phyloP scores from a whole-genome alignment of 2,113 vertebrate genomes.

The Spermophilus dauricus region DNA sequence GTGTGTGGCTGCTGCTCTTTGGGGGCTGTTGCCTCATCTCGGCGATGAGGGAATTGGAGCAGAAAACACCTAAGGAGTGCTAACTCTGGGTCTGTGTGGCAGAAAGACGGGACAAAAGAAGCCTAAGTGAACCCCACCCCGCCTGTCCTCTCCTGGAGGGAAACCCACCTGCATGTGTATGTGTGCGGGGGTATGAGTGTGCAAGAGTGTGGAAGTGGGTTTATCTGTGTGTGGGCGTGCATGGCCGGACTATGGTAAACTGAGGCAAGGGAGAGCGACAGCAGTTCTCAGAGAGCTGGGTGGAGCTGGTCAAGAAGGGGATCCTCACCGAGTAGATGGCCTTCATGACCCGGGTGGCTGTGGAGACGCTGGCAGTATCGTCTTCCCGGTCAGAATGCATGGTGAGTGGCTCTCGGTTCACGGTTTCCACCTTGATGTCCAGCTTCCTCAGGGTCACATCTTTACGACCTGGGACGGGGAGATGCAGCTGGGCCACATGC shows the following conservation, averaged over 20 bases:
- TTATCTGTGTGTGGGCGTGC: background rate
- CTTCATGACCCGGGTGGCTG: conserved; percentile 97
- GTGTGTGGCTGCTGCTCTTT: background rate
- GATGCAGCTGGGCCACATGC: background rate
- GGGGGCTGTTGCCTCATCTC: background rate
- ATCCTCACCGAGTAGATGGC: conserved; percentile 95
- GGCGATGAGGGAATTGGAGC: background rate
- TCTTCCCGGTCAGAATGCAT: conserved; percentile 92
- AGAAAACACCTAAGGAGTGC: background rate
- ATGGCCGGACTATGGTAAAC: background rate
- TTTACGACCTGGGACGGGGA: conserved; percentile 90
- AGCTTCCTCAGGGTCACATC: conserved; percentile 96
- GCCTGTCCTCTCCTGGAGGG: background rate
- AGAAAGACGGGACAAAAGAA: background rate
- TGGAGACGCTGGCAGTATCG: conserved; percentile 94
- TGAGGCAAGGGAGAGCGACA: background rate
- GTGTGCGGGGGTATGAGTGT: background rate
- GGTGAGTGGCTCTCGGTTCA: conserved; percentile 95
- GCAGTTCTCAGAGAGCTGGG: background rate
- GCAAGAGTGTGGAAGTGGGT: background rate
- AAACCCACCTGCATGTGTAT: background rate
- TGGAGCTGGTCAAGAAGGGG: accelerated
- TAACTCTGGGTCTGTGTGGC: background rate
- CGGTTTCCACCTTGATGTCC: conserved; percentile 98
- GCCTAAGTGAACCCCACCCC: no score